phyloP scores from a whole-genome alignment of 1,140 invertebrate genomes.

The Cotesia vestalis region DNA sequence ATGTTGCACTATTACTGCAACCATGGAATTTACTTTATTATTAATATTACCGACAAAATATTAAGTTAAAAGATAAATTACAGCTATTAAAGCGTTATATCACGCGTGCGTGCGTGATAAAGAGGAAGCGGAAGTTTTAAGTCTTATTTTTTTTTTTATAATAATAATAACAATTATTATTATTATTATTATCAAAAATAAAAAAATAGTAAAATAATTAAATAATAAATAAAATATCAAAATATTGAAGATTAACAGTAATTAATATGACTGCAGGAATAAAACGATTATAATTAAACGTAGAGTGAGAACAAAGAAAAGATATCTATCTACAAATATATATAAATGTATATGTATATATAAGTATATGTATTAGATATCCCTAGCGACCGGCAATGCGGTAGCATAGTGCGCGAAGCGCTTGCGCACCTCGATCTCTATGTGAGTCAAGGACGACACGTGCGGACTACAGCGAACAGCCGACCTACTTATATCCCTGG shows the following conservation, averaged over 20 bases:
- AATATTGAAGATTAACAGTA: too few relatives aligned
- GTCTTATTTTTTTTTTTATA: background rate
- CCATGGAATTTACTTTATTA: too few relatives aligned
- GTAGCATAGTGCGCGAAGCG: constrained; percentile 50
- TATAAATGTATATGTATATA: background rate
- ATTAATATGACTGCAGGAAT: too few relatives aligned
- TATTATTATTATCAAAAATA: too few relatives aligned
- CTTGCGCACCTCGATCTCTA: constrained; percentile 58
- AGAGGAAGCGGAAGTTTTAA: constrained; percentile 17
- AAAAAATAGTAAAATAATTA: too few relatives aligned
- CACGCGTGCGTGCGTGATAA: constrained; percentile 24
- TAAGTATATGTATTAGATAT: constrained; percentile 31
- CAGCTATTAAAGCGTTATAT: constrained; percentile 21
- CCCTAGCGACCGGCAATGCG: constrained; percentile 38
- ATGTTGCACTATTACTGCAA: too few relatives aligned
- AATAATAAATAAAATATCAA: too few relatives aligned
- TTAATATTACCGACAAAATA: background rate
- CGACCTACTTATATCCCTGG: constrained; percentile 63
- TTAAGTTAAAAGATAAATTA: too few relatives aligned
- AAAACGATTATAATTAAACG: too few relatives aligned
- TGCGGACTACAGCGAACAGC: constrained; percentile 53
- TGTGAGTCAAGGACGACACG: constrained; percentile 69
- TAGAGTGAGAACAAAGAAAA: background rate
- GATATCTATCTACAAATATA: background rate
- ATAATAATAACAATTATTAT: too few relatives aligned